Conservation (phyloP, 2,113 vertebrate genomes). For the Seriola rivoliana region DNA sequence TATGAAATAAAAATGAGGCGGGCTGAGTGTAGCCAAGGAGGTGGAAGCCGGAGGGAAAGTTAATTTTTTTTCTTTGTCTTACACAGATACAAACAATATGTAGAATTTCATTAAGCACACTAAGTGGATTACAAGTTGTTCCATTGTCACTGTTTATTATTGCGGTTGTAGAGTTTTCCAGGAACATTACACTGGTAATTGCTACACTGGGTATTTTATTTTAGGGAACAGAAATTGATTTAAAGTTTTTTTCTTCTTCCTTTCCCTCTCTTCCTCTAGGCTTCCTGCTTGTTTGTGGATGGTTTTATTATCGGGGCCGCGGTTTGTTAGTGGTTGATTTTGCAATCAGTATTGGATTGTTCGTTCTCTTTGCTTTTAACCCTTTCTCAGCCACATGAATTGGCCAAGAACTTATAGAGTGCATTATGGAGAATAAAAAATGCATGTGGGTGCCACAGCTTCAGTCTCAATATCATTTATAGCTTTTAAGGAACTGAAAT, state of each 20-base stretch:
- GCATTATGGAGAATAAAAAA: not conserved
- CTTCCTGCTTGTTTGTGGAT: slow-evolving; percentile 11
- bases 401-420: not conserved
- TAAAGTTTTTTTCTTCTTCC: not conserved
- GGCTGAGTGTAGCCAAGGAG: not conserved
- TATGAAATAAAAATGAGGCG: not conserved
- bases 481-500: not conserved
- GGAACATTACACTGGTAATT: slow-evolving; percentile 53
- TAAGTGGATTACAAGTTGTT: slow-evolving; percentile 54
- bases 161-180: slow-evolving; percentile 35
- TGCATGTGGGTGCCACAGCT: not conserved
- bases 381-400: slow-evolving; percentile 8
- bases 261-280: not conserved
- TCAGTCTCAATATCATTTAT: not conserved
- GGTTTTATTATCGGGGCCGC: slow-evolving; percentile 13
- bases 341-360: slow-evolving; percentile 14
- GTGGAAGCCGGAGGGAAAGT: slow-evolving; percentile 20
- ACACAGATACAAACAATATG: slow-evolving; percentile 40
- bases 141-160: slow-evolving; percentile 46
- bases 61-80: slow-evolving; percentile 18
- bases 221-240: slow-evolving; percentile 51
- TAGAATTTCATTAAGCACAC: slow-evolving; percentile 60
- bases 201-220: slow-evolving; percentile 50
- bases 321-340: slow-evolving; percentile 34
- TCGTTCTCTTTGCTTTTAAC: slow-evolving; percentile 34